Conservation (phyloP, 30 jellyfish, hydroid and myxozoan genomes). For the Aurelia aurita complex sp. Pacific region DNA sequence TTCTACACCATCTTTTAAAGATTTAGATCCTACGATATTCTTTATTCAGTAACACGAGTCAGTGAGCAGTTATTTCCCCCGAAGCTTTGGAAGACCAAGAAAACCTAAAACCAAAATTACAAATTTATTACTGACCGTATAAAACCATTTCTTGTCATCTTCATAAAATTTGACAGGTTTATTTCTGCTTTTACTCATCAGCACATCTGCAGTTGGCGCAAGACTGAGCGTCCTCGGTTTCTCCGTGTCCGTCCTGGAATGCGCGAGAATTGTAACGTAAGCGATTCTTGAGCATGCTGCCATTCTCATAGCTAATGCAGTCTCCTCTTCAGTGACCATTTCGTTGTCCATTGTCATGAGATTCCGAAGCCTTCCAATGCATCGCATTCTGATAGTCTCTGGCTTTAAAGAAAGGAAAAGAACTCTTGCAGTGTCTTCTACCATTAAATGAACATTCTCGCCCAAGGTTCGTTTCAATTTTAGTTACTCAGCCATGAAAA, state of each 20-base stretch:
- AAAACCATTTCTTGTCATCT: constrained; percentile 82
- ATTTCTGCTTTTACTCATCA: constrained; percentile 53
- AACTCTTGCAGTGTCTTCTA: too few species aligned
- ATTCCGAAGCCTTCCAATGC: constrained; percentile 87
- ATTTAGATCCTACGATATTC: too few species aligned
- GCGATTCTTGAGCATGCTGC: constrained; percentile 91
- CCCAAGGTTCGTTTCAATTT: too few species aligned
- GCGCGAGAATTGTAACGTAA: constrained; percentile 77
- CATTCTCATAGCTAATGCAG: constrained; percentile 72
- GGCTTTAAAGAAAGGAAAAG: constrained; percentile 30
- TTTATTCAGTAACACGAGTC: too few species aligned
- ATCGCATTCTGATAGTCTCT: constrained; percentile 81
- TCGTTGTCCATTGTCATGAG: constrained; percentile 59
- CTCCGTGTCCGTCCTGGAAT: constrained; percentile 74
- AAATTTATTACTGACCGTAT: constrained; percentile 36
- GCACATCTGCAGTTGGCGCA: constrained; percentile 49
- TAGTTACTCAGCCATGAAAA: too few species aligned
- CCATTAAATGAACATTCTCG: too few species aligned
- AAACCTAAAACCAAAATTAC: too few species aligned
- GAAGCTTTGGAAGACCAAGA: too few species aligned
- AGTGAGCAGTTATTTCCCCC: too few species aligned
- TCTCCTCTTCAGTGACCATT: constrained; percentile 86
- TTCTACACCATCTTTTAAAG: too few species aligned
- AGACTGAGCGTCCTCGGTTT: constrained; percentile 70
- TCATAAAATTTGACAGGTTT: constrained; percentile 66